Evolutionary conservation across 1,140 invertebrate species (phyloP).

Genomic region (Drosophila novamexicana): DNA sequence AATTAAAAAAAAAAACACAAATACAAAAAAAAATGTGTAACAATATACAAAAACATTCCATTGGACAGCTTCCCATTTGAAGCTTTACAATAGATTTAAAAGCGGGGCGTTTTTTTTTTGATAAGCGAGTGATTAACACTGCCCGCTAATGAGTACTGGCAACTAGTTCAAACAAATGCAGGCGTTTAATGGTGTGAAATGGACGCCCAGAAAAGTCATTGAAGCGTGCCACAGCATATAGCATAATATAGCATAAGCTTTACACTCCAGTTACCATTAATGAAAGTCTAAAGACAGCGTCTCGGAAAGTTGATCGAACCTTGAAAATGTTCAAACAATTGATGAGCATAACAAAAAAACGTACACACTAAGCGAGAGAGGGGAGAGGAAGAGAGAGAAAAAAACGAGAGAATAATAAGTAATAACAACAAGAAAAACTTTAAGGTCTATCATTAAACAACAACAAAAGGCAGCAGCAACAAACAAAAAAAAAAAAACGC

Average conservation of each 20-base stretch:
- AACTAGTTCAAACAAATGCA: conserved; percentile 43
- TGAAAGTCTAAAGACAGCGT: conserved; percentile 40
- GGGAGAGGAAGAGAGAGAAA: conserved; percentile 9
- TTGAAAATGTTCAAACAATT: conserved; percentile 66
- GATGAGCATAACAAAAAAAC: conserved; percentile 33
- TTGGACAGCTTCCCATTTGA: conserved; percentile 2
- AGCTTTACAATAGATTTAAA: not conserved
- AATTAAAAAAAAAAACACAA: not conserved
- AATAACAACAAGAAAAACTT: conserved; percentile 31
- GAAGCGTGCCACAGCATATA: conserved; percentile 32
- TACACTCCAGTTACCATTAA: conserved; percentile 69
- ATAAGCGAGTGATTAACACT: conserved; percentile 45
- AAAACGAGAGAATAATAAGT: conserved; percentile 13
- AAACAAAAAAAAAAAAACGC: conserved; percentile 47
- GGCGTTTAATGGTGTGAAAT: conserved; percentile 47
- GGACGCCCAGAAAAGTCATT: conserved; percentile 37
- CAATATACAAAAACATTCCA: conserved; percentile 28
- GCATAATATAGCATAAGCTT: conserved; percentile 30
- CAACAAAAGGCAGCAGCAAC: conserved; percentile 38
- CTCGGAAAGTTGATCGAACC: conserved; percentile 72
- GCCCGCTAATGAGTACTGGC: conserved; percentile 23
- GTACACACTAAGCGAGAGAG: conserved; percentile 23
- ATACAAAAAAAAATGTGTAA: conserved; percentile 10
- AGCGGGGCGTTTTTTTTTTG: conserved; percentile 29
- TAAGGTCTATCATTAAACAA: conserved; percentile 62